Evolutionary conservation across 1,140 invertebrate genomes (phyloP).

Genomic region (Trichogramma pretiosum): DNA sequence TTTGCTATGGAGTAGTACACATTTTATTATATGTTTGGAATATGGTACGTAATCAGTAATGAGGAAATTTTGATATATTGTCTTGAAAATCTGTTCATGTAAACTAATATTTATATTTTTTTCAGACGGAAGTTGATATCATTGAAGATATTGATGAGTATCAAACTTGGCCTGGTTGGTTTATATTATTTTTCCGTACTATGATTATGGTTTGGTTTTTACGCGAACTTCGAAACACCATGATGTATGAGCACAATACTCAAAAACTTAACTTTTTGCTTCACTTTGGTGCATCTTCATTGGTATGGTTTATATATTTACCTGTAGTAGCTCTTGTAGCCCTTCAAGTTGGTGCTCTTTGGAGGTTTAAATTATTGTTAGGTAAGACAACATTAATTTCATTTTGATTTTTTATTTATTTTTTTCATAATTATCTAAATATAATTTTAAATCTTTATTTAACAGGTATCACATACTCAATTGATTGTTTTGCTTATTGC

Average conservation of each 20-base stretch:
- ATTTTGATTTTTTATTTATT: neutral
- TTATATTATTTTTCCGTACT: constrained; percentile 78
- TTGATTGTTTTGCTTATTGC: constrained; percentile 87
- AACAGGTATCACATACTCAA: constrained; percentile 85
- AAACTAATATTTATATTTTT: constrained; percentile 24
- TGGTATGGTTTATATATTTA: constrained; percentile 97
- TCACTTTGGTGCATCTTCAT: constrained; percentile 91
- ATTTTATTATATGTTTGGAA: constrained; percentile 92
- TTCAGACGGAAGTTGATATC: constrained; percentile 87
- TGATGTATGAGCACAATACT: constrained; percentile 85
- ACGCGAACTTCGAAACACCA: constrained; percentile 82
- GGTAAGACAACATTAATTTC: constrained; percentile 52
- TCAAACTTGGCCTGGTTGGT: constrained; percentile 92
- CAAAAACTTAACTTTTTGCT: constrained; percentile 86
- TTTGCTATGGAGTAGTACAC: constrained; percentile 83
- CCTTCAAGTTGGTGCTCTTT: constrained; percentile 84
- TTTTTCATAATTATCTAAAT: neutral
- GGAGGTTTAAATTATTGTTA: constrained; percentile 89
- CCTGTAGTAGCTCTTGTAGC: constrained; percentile 89
- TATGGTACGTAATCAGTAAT: constrained; percentile 68
- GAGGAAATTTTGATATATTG: constrained; percentile 8
- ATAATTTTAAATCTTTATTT: constrained; percentile 12
- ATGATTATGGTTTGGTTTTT: constrained; percentile 93
- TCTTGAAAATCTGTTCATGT: constrained; percentile 12
- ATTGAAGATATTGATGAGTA: constrained; percentile 95